Evolutionary conservation across 2,797 vertebrate genomes (phyloP), one percentile per base, ranked within the genome.

Genomic region (Miichthys miiuy): DNA sequence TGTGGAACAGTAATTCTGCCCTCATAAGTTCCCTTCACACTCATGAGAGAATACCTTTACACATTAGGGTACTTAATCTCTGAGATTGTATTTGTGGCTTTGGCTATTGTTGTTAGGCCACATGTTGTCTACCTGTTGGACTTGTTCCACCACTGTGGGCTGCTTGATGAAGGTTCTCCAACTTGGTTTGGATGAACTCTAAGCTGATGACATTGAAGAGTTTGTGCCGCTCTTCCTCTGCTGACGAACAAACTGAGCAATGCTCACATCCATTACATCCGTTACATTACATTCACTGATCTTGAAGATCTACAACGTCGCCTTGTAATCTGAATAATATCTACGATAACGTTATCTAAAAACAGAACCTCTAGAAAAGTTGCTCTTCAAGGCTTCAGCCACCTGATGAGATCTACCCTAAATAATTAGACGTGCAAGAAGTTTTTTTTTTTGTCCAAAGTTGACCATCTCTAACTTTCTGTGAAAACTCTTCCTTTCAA

Each of bases 51-150:
- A 92, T 96, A 99, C 98, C 98, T 97, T 93, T 99, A 98, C 72
- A 99, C 98, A 96, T 99, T 99, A 1, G 98, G 98, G 82, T 99
- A 99, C 83, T 99, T 99, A 98, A 99, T 99, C 92, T 99, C 97
- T 11, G 96, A 96, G 66, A 99, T 97, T 34, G 96, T 94, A 7
- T 8, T 34, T 34, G 30, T 7, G 30, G 30, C 30, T 34, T 34
- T 34, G 6, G 30, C 30, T 34, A 7, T 34, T 8, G 34, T 8
- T 34, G 34, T 34, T 6, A 34, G 98, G 98, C 98, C 98, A 99
- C 97, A 99, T 97, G 80, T 97, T 99, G 88, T 99, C 98, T 81
- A 99, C 98, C 98, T 98, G 99, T 89, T 99, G 98, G 0, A 99
- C 97, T 65, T 98, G 94, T 83, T 99, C 98, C 81, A 95, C 95